These are phyloP conservation scores for Enteromius afrohamiltoni DNA, from an alignment of 2,797 vertebrate genomes.

Conservation along the genomic window DNA sequence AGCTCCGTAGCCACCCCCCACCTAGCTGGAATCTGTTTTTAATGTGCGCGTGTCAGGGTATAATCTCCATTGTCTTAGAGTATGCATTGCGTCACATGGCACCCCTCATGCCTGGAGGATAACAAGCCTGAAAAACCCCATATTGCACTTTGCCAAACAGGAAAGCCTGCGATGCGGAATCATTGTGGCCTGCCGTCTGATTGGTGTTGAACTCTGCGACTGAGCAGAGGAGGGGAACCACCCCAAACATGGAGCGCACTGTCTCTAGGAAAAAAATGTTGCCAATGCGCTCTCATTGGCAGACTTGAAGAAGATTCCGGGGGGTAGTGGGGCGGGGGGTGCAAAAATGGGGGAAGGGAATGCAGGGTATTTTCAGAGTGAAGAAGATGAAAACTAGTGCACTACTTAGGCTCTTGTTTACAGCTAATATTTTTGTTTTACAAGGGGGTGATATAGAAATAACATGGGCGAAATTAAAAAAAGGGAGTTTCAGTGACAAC, in stretches of 20 bases:
- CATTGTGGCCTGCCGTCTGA: conserved; percentile 62
- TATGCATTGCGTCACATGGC: conserved; percentile 54
- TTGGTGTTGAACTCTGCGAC: conserved; percentile 65
- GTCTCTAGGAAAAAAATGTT: conserved; percentile 77
- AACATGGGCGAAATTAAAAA: not conserved
- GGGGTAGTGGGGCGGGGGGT: conserved; percentile 61
- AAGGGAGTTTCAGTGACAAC: not conserved
- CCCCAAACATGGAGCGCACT: conserved; percentile 68
- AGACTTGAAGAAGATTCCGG: conserved; percentile 71
- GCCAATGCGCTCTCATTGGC: conserved; percentile 73
- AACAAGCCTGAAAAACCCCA: conserved; percentile 64
- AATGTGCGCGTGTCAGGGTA: not conserved
- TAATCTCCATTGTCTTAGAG: conserved; percentile 40
- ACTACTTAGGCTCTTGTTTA: conserved; percentile 58
- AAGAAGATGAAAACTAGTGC: conserved; percentile 66
- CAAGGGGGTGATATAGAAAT: conserved; percentile 40
- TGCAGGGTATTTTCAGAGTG: conserved; percentile 41
- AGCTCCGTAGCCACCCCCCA: not conserved
- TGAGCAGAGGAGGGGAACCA: conserved; percentile 50
- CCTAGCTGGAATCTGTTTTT: conserved; percentile 18
- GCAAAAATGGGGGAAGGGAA: conserved; percentile 56
- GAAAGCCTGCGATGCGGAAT: conserved; percentile 66
- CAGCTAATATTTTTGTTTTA: conserved; percentile 55
- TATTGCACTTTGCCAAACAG: conserved; percentile 63
- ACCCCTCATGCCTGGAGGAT: conserved; percentile 57